Conservation (phyloP, 2,888 invertebrate species). For the Meteorus colon region DNA sequence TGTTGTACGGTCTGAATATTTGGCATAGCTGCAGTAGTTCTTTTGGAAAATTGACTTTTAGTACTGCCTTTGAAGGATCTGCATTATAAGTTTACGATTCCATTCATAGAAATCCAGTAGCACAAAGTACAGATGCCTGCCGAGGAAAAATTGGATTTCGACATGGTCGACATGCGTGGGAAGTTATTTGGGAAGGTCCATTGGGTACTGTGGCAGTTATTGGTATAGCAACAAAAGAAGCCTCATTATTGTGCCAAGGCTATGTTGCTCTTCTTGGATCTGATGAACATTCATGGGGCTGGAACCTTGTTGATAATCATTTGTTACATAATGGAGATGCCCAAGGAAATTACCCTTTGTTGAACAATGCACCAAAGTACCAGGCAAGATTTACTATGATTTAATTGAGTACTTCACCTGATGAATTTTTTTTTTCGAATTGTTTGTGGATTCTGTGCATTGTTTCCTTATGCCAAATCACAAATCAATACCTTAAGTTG, state of each 20-base stretch:
- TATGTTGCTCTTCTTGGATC: slow-evolving; percentile 96
- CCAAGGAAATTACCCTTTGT: slow-evolving; percentile 93
- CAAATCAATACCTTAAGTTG: slow-evolving; percentile 1
- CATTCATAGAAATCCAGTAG: slow-evolving; percentile 89
- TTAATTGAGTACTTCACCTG: background rate
- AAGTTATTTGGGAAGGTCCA: slow-evolving; percentile 98
- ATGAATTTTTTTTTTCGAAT: background rate
- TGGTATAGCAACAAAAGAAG: slow-evolving; percentile 95
- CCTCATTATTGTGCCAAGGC: slow-evolving; percentile 93
- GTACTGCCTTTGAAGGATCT: too few species aligned
- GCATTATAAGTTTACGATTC: slow-evolving; percentile 35
- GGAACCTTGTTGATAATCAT: slow-evolving; percentile 99
- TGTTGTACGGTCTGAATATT: background rate
- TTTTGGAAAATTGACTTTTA: too few species aligned
- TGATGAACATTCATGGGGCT: slow-evolving; percentile 99
- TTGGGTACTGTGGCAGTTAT: slow-evolving; percentile 98
- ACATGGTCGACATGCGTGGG: slow-evolving; percentile 96
- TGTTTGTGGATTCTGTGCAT: background rate
- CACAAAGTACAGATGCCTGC: slow-evolving; percentile 97
- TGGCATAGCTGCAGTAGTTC: too few species aligned
- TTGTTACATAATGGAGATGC: slow-evolving; percentile 96
- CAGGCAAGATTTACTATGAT: slow-evolving; percentile 79
- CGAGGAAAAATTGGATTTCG: slow-evolving; percentile 93
- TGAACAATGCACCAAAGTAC: slow-evolving; percentile 98
- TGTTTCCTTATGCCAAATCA: background rate